Evolutionary conservation across 2,888 invertebrate genomes (phyloP).

Genomic region (Zhengitettix transpicula): DNA sequence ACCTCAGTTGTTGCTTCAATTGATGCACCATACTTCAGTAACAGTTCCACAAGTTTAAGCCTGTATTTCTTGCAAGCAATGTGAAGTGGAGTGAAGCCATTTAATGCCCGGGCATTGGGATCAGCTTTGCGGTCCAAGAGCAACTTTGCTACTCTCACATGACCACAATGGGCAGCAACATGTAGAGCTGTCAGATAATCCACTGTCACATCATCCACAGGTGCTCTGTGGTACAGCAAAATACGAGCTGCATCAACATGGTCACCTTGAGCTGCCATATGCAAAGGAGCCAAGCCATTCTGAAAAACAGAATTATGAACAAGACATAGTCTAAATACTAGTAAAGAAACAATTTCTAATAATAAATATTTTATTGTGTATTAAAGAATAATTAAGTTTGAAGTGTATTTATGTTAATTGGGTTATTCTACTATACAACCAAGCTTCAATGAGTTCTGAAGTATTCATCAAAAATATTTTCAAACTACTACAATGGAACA

Average conservation of each 20-base stretch:
- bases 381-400: no score
- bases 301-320: conserved; percentile 19
- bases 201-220: conserved; percentile 97
- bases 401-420: no score
- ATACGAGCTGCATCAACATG: conserved; percentile 92
- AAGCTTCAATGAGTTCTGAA: no score
- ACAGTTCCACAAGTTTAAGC: conserved; percentile 85
- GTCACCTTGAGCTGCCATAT: conserved; percentile 98
- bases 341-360: no score
- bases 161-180: conserved; percentile 88
- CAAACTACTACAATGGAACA: no score
- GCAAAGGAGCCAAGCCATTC: conserved; percentile 88
- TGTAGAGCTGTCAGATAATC: conserved; percentile 95
- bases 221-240: conserved; percentile 80
- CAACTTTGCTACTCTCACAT: conserved; percentile 81
- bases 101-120: conserved; percentile 87
- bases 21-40: conserved; percentile 84
- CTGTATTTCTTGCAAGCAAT: conserved; percentile 99
- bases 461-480: no score
- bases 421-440: no score
- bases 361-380: no score
- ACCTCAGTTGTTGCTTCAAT: conserved; percentile 58
- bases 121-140: conserved; percentile 90
- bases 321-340: no score
- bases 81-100: conserved; percentile 95